A percentile compares a stretch with the other conserved stretches of the same genome.
Evolutionary conservation across 2,888 invertebrate genomes (phyloP).

Genomic region (Argyra leucocephala): DNA sequence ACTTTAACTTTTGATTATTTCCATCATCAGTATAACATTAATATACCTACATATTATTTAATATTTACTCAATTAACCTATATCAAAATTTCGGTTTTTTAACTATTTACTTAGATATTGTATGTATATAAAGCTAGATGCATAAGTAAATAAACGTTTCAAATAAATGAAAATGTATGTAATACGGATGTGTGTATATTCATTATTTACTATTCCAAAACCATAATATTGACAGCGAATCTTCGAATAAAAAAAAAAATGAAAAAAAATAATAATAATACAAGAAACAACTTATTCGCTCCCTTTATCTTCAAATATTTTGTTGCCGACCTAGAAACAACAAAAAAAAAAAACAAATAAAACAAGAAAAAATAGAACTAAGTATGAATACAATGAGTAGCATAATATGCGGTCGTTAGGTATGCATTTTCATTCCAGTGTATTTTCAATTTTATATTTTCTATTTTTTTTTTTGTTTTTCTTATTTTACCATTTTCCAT

Average conservation of each 20-base stretch:
- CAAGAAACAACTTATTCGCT: neutral
- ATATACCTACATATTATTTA: too few relatives aligned
- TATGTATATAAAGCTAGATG: too few relatives aligned
- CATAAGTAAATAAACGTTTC: too few relatives aligned
- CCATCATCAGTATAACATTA: too few relatives aligned
- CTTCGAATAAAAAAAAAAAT: neutral
- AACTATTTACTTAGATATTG: too few relatives aligned
- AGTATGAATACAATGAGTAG: conserved; percentile 3
- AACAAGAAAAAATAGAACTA: neutral
- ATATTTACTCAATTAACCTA: too few relatives aligned
- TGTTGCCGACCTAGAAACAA: neutral
- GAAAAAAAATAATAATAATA: neutral
- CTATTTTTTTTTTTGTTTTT: neutral
- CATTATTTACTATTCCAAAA: too few relatives aligned
- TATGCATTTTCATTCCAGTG: conserved; percentile 3
- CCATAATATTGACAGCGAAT: too few relatives aligned
- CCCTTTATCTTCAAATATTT: conserved; percentile 4
- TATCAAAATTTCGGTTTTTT: too few relatives aligned
- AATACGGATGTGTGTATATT: too few relatives aligned
- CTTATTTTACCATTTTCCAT: neutral
- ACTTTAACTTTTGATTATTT: too few relatives aligned
- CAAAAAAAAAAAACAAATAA: neutral
- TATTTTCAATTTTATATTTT: neutral
- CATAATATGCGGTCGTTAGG: conserved; percentile 3
- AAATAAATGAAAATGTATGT: too few relatives aligned